phyloP scores from a whole-genome alignment of 2,888 invertebrate genomes.

The Monochamus alternatus region DNA sequence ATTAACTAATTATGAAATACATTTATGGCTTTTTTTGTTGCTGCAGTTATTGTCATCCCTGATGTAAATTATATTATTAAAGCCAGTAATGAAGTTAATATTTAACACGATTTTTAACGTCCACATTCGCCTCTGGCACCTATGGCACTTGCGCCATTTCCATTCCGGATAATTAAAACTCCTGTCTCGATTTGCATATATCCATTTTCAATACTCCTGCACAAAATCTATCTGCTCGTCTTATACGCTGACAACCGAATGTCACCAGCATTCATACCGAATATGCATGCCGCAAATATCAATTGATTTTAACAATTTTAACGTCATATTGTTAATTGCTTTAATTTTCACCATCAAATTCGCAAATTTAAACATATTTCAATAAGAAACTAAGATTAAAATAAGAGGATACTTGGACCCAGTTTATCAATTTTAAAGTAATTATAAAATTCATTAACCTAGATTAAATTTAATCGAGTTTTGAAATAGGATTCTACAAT shows the following conservation, averaged over 20 bases:
- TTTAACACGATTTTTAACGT: slow-evolving; percentile 56
- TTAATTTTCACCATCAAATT: too few relatives aligned
- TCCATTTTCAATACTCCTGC: slow-evolving; percentile 24
- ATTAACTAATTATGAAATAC: slow-evolving; percentile 71
- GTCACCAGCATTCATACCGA: background rate
- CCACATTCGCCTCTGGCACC: slow-evolving; percentile 29
- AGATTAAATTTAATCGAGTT: too few relatives aligned
- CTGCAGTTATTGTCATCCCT: slow-evolving; percentile 60
- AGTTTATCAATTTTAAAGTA: too few relatives aligned
- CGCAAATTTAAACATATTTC: too few relatives aligned
- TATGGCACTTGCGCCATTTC: slow-evolving; percentile 37
- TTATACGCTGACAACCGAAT: slow-evolving; percentile 1
- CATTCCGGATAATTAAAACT: slow-evolving; percentile 49
- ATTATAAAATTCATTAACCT: too few relatives aligned
- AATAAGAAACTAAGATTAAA: too few relatives aligned
- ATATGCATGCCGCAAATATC: background rate
- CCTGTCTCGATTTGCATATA: slow-evolving; percentile 28
- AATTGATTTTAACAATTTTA: too few relatives aligned
- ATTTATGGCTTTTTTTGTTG: slow-evolving; percentile 66
- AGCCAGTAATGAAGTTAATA: slow-evolving; percentile 58
- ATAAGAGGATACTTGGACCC: too few relatives aligned
- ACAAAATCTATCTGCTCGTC: background rate
- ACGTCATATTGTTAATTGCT: too few relatives aligned
- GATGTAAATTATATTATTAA: slow-evolving; percentile 62
- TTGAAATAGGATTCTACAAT: too few relatives aligned